Evolutionary conservation across 2,888 invertebrate species (phyloP).

Genomic region (Chelonus formosanus): DNA sequence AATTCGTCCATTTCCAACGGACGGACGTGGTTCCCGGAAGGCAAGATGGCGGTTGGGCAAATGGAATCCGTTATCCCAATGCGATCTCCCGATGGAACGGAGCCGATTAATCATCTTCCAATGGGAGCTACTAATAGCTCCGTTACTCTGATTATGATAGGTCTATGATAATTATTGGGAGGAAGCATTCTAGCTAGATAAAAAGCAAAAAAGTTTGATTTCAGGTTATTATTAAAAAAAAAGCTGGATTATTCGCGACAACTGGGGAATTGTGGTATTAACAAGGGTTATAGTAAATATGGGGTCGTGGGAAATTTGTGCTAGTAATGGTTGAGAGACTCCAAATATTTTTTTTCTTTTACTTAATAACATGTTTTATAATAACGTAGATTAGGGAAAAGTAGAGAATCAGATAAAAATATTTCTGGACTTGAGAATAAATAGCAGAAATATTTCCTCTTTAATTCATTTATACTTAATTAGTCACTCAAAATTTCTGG

Average conservation of each 20-base stretch:
- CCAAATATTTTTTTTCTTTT: not conserved
- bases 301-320: too few relatives aligned
- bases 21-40: conserved; percentile 34
- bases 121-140: conserved; percentile 14
- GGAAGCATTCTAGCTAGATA: not conserved
- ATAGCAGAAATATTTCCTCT: not conserved
- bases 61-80: conserved; percentile 40
- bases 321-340: too few relatives aligned
- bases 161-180: conserved; percentile 13
- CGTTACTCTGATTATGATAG: conserved; percentile 13
- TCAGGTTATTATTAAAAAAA: not conserved
- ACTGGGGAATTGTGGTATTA: too few relatives aligned
- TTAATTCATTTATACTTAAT: not conserved
- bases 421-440: not conserved
- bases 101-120: conserved; percentile 19
- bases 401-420: conserved; percentile 7
- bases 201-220: not conserved
- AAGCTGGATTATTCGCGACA: not conserved
- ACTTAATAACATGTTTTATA: conserved; percentile 4
- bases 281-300: too few relatives aligned
- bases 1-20: conserved; percentile 25
- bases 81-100: not conserved
- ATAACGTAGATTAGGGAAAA: not conserved
- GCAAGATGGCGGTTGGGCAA: conserved; percentile 38
- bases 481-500: too few relatives aligned